A percentile compares a stretch with the other conserved stretches of the same genome.
Evolutionary conservation across 2,888 invertebrate species (phyloP).

Genomic region (Bhutanitis thaidina): DNA sequence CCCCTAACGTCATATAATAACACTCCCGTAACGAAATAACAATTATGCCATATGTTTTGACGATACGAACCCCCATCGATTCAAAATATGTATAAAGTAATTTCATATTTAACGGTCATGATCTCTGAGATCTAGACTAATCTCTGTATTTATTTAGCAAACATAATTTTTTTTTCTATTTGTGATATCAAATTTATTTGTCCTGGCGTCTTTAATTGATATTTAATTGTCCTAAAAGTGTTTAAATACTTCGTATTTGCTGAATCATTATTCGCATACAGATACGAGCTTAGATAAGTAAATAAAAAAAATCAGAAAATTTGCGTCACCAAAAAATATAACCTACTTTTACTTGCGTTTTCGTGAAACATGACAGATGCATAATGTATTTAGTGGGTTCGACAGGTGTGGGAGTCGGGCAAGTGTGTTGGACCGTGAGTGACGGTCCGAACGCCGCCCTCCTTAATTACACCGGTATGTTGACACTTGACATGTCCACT

Average conservation of each 20-base stretch:
- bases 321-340: too few relatives aligned
- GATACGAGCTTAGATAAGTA: too few relatives aligned
- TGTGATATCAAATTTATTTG: too few relatives aligned
- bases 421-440: constrained; percentile 48
- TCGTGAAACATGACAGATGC: constrained; percentile 24
- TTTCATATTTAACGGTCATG: constrained; percentile 28
- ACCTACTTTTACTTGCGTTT: neutral
- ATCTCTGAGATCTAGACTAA: neutral
- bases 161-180: too few relatives aligned
- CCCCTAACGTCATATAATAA: neutral
- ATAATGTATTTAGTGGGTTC: constrained; percentile 31
- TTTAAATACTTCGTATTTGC: too few relatives aligned
- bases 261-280: too few relatives aligned
- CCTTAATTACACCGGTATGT: constrained; percentile 38
- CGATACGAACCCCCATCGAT: constrained; percentile 24
- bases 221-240: too few relatives aligned
- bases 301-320: too few relatives aligned
- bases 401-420: constrained; percentile 51
- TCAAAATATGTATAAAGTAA: constrained; percentile 30
- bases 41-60: constrained; percentile 55
- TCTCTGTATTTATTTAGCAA: too few relatives aligned
- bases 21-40: constrained; percentile 29
- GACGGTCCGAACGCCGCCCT: constrained; percentile 35
- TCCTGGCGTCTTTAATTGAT: too few relatives aligned
- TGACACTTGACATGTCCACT: constrained; percentile 35